Evolutionary conservation across 2,888 invertebrate genomes (phyloP), one percentile per base, ranked within the genome.

Genomic region (Drosophila conformis): DNA sequence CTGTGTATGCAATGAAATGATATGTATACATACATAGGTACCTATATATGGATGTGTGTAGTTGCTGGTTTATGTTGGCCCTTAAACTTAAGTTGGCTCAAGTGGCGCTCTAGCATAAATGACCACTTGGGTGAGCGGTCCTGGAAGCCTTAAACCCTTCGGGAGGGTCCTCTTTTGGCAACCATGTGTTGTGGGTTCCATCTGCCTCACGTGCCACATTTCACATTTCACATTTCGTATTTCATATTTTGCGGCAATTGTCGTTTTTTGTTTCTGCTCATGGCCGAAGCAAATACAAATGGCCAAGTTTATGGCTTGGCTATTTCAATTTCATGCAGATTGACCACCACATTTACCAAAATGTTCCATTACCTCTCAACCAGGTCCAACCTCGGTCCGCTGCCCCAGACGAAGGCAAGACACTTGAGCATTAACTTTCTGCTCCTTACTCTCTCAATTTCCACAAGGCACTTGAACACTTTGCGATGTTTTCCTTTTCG

Each of bases 241-340:
- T 38, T 63, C 64, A 60, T 65, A 70, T 75, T 83, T 84, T 87
- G 83, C 60, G 73, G 76, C 80, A 76, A 72, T 87, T 83, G 80
- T 85, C 69, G 48, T 33, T 21, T 53, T 70, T 70, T 77, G 77
- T 70, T 72, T 85, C 54, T 67, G 74, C 83, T 73, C 71, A 68
- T 80, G 78, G 60, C 78, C 74, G 53, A 5, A 21, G 73, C 73
- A 66, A 65, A 80, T 83, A 84, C 74, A 84, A 84, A 84, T 89
- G 89, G 87, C 78, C 84, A 84, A 87, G 84, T 85, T 89, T 89
- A 85, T 89, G 87, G 74, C 73, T 70, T 69, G 85, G 72, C 82
- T 87, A 89, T 85, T 85, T 89, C 89, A 89, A 85, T 85, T 89
- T 85, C 85, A 85, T 87, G 89, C 87, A 87, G 82, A 87, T 85